A percentile compares a stretch with the other conserved stretches of the same genome.
These are phyloP conservation scores for Sylvia atricapilla DNA, from an alignment of 2,113 vertebrate species.

Conservation along the genomic window DNA sequence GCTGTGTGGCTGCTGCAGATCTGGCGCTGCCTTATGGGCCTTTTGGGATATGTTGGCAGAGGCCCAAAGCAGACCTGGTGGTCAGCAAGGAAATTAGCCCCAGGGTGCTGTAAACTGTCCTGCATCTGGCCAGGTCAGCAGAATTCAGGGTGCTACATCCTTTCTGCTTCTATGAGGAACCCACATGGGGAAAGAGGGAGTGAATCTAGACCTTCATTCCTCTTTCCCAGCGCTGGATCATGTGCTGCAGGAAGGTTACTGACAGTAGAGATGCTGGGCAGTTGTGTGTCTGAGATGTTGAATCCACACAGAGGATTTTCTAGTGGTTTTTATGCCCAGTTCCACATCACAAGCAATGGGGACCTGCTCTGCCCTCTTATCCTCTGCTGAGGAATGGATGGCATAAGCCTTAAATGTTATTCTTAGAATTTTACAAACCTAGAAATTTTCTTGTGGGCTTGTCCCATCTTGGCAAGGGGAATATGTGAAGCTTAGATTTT, in stretches of 20 bases:
- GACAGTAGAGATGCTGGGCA: background rate
- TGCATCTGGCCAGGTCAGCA: background rate
- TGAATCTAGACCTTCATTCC: background rate
- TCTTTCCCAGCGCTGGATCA: background rate
- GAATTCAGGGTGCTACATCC: background rate
- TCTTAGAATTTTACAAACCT: background rate
- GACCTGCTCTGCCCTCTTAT: background rate
- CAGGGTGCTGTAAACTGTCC: background rate
- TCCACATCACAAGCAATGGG: background rate
- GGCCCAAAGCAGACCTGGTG: background rate
- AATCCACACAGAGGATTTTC: background rate
- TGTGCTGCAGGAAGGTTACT: background rate
- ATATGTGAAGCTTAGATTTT: background rate
- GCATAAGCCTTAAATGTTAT: background rate
- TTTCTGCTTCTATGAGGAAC: background rate
- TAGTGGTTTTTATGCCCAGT: background rate
- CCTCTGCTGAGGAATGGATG: background rate
- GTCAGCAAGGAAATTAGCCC: background rate
- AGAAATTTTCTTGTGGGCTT: background rate
- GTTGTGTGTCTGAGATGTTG: background rate
- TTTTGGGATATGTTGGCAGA: background rate
- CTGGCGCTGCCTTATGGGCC: background rate
- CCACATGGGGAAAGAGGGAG: background rate
- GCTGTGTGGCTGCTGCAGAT: background rate
- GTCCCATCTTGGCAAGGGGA: background rate